Evolutionary conservation across 2,888 invertebrate species (phyloP).

Genomic region (Brachyptera risi): DNA sequence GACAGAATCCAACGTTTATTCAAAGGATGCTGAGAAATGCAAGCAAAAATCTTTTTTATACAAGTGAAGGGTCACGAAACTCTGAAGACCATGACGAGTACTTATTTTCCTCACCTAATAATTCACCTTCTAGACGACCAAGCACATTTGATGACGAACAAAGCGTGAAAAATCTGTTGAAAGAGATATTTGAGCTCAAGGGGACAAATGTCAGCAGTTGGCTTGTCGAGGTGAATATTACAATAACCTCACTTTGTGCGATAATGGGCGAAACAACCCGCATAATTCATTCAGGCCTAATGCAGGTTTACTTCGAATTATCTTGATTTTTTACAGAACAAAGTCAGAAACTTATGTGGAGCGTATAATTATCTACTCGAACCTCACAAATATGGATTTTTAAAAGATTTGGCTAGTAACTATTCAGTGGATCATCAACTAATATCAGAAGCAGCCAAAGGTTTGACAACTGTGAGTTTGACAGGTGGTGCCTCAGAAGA

Average conservation of each 20-base stretch:
- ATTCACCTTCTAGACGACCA: slow-evolving; percentile 16
- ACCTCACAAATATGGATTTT: slow-evolving; percentile 41
- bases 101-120: slow-evolving; percentile 4
- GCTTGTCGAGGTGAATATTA: slow-evolving; percentile 37
- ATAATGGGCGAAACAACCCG: too few relatives aligned
- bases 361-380: slow-evolving; percentile 40
- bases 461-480: slow-evolving; percentile 24
- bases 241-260: too few relatives aligned
- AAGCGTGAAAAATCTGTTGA: slow-evolving; percentile 33
- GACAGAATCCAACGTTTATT: background rate
- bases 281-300: too few relatives aligned
- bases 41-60: background rate
- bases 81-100: slow-evolving; percentile 19
- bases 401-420: slow-evolving; percentile 44
- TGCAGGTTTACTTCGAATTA: background rate
- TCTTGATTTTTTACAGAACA: slow-evolving; percentile 41
- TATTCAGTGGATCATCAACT: slow-evolving; percentile 46
- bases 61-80: background rate
- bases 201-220: slow-evolving; percentile 37
- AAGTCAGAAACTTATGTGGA: slow-evolving; percentile 42
- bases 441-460: slow-evolving; percentile 43
- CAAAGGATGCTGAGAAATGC: background rate
- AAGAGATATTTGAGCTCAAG: slow-evolving; percentile 35
- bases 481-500: background rate
- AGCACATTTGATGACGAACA: slow-evolving; percentile 37